phyloP scores from a whole-genome alignment of 2,113 vertebrate genomes.

The Psephotus haematonotus region DNA sequence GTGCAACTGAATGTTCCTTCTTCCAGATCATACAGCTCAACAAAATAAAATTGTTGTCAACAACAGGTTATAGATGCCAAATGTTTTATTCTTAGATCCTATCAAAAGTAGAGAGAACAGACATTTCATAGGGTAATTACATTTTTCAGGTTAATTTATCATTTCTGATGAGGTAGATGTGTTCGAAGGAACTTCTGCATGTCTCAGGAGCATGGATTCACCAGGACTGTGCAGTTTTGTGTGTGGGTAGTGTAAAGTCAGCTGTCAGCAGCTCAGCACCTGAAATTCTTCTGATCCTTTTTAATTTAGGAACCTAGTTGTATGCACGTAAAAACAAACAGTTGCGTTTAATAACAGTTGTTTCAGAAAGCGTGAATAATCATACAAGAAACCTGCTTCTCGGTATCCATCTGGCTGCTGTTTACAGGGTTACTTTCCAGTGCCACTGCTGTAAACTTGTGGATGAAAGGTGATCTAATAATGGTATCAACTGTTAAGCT shows the following conservation, averaged over 20 bases:
- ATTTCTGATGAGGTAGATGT: not conserved
- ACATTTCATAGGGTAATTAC: not conserved
- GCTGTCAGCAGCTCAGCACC: not conserved
- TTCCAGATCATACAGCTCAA: not conserved
- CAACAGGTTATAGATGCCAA: not conserved
- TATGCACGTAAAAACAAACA: not conserved
- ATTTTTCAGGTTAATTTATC: not conserved
- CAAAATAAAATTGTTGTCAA: not conserved
- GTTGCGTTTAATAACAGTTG: not conserved
- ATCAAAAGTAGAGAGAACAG: not conserved
- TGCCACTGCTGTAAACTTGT: not conserved
- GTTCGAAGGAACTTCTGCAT: not conserved
- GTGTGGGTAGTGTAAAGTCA: rapidly evolving
- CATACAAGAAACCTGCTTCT: not conserved
- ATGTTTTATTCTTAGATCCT: not conserved
- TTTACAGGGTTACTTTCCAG: not conserved
- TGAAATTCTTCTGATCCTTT: not conserved
- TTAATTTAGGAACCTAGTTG: not conserved
- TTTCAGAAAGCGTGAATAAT: not conserved
- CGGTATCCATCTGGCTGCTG: rapidly evolving
- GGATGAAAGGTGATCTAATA: not conserved
- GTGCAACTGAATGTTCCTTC: not conserved
- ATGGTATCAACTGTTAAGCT: not conserved
- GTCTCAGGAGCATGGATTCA: not conserved
- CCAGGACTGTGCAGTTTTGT: not conserved